Evolutionary conservation across 2,113 vertebrate genomes (phyloP).

Genomic region (Ciconia maguari): DNA sequence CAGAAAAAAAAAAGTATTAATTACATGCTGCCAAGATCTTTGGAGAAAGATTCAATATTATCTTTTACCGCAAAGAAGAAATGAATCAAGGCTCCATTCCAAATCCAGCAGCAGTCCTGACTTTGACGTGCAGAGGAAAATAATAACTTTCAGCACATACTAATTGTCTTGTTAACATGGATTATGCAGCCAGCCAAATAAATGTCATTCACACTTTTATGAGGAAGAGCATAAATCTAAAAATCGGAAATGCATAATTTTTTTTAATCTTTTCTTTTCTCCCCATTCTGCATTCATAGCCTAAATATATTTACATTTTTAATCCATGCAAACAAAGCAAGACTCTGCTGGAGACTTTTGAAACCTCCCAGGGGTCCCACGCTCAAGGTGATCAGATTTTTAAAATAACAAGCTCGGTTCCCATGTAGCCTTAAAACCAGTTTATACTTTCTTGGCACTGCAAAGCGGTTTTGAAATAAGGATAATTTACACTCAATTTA

Average conservation of each 20-base stretch:
- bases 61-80: conserved; percentile 37
- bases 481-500: conserved; percentile 6
- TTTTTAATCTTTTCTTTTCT: conserved; percentile 14
- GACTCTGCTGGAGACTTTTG: conserved; percentile 21
- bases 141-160: conserved; percentile 70
- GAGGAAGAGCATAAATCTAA: conserved; percentile 60
- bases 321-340: conserved; percentile 34
- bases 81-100: conserved; percentile 58
- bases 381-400: conserved; percentile 24
- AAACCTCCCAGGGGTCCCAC: background rate
- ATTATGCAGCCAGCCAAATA: conserved; percentile 73
- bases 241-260: conserved; percentile 31
- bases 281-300: background rate
- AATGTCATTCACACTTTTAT: conserved; percentile 58
- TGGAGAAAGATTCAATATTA: conserved; percentile 66
- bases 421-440: background rate
- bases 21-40: conserved; percentile 62
- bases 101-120: conserved; percentile 39
- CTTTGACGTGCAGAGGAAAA: conserved; percentile 54
- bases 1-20: conserved; percentile 44
- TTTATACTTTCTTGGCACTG: background rate
- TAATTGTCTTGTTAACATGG: conserved; percentile 76
- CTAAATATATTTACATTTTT: conserved; percentile 56
- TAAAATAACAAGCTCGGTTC: background rate
- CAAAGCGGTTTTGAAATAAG: background rate